Conservation (phyloP, 2,888 invertebrate species). For the Lepidocyrtinus sp. region DNA sequence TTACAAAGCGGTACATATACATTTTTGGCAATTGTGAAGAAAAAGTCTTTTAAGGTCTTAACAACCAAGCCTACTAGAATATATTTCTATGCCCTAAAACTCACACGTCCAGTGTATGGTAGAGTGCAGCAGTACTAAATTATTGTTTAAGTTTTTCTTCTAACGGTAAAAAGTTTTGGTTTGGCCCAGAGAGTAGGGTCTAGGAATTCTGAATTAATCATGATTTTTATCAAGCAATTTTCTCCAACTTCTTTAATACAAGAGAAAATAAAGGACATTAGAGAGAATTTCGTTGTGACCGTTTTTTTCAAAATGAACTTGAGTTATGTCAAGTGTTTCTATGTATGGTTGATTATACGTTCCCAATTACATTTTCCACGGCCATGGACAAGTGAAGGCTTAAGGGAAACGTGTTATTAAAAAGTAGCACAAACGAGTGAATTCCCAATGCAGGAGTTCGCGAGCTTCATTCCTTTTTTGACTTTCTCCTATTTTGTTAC, state of each 20-base stretch:
- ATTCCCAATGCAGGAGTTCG: constrained; percentile 32
- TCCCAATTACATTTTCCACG: not conserved
- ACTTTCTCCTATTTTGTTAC: constrained; percentile 18
- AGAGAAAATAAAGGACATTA: constrained; percentile 49
- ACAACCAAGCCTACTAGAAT: no score
- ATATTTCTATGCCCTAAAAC: no score
- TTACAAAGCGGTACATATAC: no score
- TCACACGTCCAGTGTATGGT: not conserved
- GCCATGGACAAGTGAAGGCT: not conserved
- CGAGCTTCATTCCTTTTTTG: constrained; percentile 23
- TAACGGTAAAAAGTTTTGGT: not conserved
- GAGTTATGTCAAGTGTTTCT: no score
- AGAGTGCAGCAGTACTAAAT: not conserved
- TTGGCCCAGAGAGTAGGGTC: not conserved
- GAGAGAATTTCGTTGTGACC: constrained; percentile 45
- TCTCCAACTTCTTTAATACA: constrained; percentile 28
- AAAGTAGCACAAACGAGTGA: constrained; percentile 20
- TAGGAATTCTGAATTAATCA: constrained; percentile 48
- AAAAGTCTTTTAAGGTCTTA: no score
- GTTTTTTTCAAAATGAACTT: not conserved
- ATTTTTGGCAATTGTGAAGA: no score
- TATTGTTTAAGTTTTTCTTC: not conserved
- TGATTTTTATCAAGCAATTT: constrained; percentile 51
- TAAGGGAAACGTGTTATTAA: not conserved
- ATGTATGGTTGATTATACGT: not conserved